Evolutionary conservation across 2,113 vertebrate genomes (phyloP).

Genomic region (Tor tambroides): DNA sequence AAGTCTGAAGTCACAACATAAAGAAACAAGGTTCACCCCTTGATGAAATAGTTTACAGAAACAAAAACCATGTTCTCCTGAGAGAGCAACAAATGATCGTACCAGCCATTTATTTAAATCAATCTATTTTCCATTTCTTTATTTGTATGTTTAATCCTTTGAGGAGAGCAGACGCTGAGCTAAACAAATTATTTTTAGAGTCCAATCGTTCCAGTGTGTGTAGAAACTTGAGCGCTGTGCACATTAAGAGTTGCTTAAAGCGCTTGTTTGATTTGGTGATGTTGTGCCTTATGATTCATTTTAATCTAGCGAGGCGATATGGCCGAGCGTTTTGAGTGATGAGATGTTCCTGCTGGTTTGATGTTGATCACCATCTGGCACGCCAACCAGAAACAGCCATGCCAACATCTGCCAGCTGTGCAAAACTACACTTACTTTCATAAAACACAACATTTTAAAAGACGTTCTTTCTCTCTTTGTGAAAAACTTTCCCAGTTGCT

Average conservation of each 20-base stretch:
- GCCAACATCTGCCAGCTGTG: neutral
- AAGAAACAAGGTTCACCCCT: conserved; percentile 36
- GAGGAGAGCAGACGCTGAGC: conserved; percentile 36
- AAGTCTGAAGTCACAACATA: conserved; percentile 37
- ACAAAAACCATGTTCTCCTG: conserved; percentile 21
- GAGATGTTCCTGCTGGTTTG: conserved; percentile 32
- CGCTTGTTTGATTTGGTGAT: conserved; percentile 42
- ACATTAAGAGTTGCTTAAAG: conserved; percentile 41
- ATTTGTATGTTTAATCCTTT: conserved; percentile 56
- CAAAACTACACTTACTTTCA: neutral
- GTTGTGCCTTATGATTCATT: conserved; percentile 38
- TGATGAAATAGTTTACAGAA: conserved; percentile 52
- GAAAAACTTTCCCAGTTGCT: neutral
- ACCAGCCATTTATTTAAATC: conserved; percentile 54
- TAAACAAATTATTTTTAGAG: conserved; percentile 54
- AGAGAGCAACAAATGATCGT: conserved; percentile 45
- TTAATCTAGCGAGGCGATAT: conserved; percentile 39
- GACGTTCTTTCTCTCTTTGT: neutral
- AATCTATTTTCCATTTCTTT: conserved; percentile 50
- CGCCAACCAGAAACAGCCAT: neutral
- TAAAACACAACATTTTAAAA: neutral
- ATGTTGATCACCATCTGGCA: conserved; percentile 32
- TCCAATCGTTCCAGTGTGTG: conserved; percentile 13
- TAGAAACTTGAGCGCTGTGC: conserved; percentile 27
- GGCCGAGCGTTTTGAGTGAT: conserved; percentile 7